Conservation (phyloP, 1,140 invertebrate species). For the Pentalonia nigronervosa region DNA sequence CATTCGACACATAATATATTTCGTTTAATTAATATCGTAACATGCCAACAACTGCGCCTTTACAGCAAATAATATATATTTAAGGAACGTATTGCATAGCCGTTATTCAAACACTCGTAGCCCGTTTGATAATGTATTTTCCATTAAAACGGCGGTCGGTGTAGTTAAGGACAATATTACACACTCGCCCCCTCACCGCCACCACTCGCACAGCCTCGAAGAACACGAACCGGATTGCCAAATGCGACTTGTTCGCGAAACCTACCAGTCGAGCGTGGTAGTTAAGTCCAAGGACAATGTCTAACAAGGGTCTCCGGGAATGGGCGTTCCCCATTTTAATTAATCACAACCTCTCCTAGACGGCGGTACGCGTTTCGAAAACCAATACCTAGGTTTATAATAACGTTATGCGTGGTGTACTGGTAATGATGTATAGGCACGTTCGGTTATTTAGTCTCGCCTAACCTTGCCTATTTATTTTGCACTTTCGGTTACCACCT, state of each 20-base stretch:
- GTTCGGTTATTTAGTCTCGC: background rate
- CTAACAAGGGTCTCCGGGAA: constrained; percentile 45
- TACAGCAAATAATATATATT: background rate
- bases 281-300: constrained; percentile 36
- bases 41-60: background rate
- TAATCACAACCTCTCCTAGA: constrained; percentile 16
- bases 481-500: background rate
- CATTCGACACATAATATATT: background rate
- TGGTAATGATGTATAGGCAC: background rate
- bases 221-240: constrained; percentile 53
- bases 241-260: background rate
- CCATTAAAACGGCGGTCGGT: background rate
- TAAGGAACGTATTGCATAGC: background rate
- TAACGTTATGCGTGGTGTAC: background rate
- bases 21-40: background rate
- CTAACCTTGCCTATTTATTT: background rate
- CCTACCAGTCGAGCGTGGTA: background rate
- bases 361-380: background rate
- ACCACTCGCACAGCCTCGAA: no score
- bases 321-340: constrained; percentile 31
- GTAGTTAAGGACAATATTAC: background rate
- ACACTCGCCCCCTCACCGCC: background rate
- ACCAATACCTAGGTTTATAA: background rate
- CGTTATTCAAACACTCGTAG: background rate
- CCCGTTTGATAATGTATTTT: background rate